These are phyloP conservation scores for Zoanthus solanderi DNA, from an alignment of 92 coral and sea anemone genomes.

Conservation along the genomic window DNA sequence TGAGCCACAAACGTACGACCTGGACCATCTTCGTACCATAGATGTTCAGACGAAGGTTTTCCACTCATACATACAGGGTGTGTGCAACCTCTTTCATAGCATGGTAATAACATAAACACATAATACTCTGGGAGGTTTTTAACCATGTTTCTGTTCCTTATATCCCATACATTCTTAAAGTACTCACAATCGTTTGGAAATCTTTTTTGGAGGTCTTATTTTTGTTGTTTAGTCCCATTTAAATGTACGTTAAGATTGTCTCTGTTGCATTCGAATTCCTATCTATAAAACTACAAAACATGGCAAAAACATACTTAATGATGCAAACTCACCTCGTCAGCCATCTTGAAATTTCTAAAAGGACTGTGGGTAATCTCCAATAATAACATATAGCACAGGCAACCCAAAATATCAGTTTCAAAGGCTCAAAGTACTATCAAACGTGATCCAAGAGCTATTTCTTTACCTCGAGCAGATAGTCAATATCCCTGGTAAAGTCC, in stretches of 20 bases:
- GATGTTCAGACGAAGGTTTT: slow-evolving; percentile 42
- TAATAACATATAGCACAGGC: too few species aligned
- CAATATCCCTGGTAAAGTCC: too few species aligned
- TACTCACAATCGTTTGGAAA: slow-evolving; percentile 50
- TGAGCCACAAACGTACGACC: neutral
- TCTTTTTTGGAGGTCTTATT: slow-evolving; percentile 22
- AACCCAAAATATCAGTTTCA: too few species aligned
- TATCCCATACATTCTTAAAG: slow-evolving; percentile 59
- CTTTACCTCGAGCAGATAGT: too few species aligned
- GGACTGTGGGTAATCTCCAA: neutral
- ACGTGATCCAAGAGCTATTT: too few species aligned
- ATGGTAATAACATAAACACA: slow-evolving; percentile 59
- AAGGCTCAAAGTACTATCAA: too few species aligned
- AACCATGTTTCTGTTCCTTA: slow-evolving; percentile 64
- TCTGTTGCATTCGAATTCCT: neutral
- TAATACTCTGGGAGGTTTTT: slow-evolving; percentile 49
- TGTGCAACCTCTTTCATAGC: slow-evolving; percentile 60
- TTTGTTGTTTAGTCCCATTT: slow-evolving; percentile 45
- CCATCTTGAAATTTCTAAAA: too few species aligned
- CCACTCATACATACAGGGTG: slow-evolving; percentile 63
- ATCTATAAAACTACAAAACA: too few species aligned
- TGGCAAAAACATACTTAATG: too few species aligned
- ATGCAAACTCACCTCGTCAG: too few species aligned
- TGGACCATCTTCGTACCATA: slow-evolving; percentile 67
- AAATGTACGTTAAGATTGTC: neutral